Percentiles rank a stretch among this genome's conserved stretches.
Conservation (phyloP, 1,140 invertebrate species). For the Drosophila repleta region DNA sequence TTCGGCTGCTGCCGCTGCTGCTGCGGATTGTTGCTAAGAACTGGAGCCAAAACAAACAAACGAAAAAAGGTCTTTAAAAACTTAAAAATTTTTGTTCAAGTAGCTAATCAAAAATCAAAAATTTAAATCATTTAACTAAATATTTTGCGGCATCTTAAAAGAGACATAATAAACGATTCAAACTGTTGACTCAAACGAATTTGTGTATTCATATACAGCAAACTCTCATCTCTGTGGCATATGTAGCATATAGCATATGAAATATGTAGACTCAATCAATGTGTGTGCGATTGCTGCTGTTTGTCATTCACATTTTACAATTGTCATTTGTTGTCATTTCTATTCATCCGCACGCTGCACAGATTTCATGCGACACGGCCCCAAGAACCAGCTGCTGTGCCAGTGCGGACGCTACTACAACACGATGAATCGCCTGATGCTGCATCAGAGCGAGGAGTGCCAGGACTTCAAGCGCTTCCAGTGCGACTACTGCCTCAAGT, state of each 20-base stretch:
- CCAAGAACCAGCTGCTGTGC: conserved; percentile 68
- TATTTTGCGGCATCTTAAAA: conserved; percentile 23
- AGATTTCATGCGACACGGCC: conserved; percentile 56
- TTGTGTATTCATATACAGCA: conserved; percentile 39
- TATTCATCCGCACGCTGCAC: background rate
- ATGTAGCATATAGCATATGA: background rate
- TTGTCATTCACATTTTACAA: background rate
- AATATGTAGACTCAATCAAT: background rate
- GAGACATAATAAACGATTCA: conserved; percentile 15
- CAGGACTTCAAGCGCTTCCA: conserved; percentile 75
- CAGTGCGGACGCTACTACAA: conserved; percentile 73
- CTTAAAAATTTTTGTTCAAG: conserved; percentile 14
- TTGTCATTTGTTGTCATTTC: conserved; percentile 37
- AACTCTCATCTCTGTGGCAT: conserved; percentile 15
- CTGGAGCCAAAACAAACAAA: background rate
- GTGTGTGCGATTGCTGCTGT: background rate
- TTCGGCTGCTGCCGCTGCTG: conserved; percentile 6
- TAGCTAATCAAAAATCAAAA: conserved; percentile 12
- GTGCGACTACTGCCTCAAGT: conserved; percentile 66
- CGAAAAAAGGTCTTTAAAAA: conserved; percentile 30
- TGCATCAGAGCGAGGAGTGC: conserved; percentile 70
- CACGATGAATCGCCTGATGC: conserved; percentile 55
- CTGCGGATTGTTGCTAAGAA: conserved; percentile 6
- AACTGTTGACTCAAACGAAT: conserved; percentile 28
- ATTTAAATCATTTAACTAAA: conserved; percentile 5